phyloP scores from a whole-genome alignment of 2,888 invertebrate genomes.

The Ischnura elegans region DNA sequence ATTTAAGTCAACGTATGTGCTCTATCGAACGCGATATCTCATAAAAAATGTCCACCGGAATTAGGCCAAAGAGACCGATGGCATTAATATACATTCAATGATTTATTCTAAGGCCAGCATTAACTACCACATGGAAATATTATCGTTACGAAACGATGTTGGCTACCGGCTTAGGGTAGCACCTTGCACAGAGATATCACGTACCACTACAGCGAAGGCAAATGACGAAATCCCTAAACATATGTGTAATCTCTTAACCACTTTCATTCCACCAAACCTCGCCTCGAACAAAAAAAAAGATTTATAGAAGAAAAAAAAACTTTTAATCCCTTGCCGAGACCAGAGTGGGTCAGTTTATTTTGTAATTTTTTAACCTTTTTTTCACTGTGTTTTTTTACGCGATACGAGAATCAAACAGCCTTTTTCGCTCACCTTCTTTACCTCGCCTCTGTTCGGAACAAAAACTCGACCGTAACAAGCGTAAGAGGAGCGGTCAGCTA shows the following conservation, averaged over 20 bases:
- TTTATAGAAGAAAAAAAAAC: background rate
- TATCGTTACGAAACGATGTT: background rate
- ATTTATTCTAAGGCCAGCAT: no score
- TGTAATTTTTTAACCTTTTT: background rate
- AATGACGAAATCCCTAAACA: background rate
- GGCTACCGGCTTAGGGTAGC: background rate
- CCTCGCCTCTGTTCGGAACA: background rate
- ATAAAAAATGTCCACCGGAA: no score
- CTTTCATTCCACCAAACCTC: background rate
- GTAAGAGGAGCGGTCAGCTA: background rate
- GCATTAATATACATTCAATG: no score
- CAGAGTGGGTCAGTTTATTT: background rate
- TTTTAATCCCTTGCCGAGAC: background rate
- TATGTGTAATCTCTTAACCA: background rate
- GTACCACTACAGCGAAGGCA: background rate
- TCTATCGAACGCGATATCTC: no score
- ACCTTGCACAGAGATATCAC: no score
- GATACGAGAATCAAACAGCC: background rate
- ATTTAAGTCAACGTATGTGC: no score
- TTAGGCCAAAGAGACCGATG: no score
- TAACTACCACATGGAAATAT: no score
- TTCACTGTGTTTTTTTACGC: background rate
- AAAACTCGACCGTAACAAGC: background rate
- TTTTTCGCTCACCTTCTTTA: background rate
- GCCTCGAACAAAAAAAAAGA: no score